Evolutionary conservation across 2,113 vertebrate genomes (phyloP).

Genomic region (Epinephelus fuscoguttatus): DNA sequence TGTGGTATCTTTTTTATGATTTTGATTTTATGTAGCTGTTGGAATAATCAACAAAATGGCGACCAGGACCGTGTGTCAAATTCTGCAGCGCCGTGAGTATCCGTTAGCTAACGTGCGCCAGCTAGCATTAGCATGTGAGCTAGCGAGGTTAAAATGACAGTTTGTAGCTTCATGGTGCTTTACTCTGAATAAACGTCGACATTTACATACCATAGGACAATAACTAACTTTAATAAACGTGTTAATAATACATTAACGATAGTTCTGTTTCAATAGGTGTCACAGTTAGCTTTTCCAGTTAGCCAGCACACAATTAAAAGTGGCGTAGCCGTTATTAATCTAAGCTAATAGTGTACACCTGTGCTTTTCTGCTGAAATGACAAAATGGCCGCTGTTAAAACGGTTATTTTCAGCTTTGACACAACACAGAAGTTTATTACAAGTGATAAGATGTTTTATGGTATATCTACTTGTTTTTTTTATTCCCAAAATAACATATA

Average conservation of each 20-base stretch:
- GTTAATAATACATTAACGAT: background rate
- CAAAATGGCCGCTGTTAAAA: background rate
- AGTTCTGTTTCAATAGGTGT: background rate
- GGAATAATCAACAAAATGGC: constrained; percentile 53
- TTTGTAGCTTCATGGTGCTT: too few relatives aligned
- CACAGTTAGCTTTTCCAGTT: too few relatives aligned
- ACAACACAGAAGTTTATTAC: background rate
- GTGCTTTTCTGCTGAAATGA: background rate
- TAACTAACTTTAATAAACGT: background rate
- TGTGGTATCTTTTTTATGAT: rapidly evolving
- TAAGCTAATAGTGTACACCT: background rate
- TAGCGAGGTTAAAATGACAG: background rate
- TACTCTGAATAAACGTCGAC: background rate
- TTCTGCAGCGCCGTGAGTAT: constrained; percentile 78
- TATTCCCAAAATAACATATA: too few relatives aligned
- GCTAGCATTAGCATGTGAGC: constrained; percentile 26
- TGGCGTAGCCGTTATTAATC: too few relatives aligned
- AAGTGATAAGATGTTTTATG: too few relatives aligned
- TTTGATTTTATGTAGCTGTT: background rate
- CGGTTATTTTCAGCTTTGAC: background rate
- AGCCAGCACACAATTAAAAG: too few relatives aligned
- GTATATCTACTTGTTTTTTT: background rate
- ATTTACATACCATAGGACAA: too few relatives aligned
- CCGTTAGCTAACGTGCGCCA: background rate
- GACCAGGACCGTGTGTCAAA: constrained; percentile 52